Evolutionary conservation across 2,888 invertebrate genomes (phyloP).

Genomic region (Macrosiphum euphorbiae): DNA sequence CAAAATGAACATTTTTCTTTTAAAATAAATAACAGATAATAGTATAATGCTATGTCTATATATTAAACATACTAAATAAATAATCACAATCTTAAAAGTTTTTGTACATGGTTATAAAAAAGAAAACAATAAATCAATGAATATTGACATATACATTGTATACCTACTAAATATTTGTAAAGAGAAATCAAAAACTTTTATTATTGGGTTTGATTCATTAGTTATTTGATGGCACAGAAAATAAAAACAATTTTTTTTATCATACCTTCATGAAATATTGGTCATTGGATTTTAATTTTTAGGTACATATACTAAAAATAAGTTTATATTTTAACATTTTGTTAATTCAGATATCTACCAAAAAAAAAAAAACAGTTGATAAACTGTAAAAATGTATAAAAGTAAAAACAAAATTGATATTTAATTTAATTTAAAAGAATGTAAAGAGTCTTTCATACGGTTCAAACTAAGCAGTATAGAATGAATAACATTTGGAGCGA

Average conservation of each 20-base stretch:
- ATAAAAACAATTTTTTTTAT: neutral
- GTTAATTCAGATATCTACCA: neutral
- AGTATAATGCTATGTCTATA: no score
- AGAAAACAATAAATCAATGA: neutral
- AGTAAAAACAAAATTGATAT: neutral
- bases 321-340: neutral
- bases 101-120: no score
- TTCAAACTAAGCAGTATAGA: conserved; percentile 11
- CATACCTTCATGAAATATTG: neutral
- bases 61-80: no score
- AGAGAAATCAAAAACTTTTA: neutral
- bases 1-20: neutral
- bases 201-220: neutral
- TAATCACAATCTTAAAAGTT: no score
- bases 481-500: neutral
- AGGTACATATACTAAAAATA: neutral
- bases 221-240: neutral
- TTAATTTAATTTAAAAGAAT: conserved; percentile 34
- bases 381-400: neutral
- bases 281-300: neutral
- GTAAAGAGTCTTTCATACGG: conserved; percentile 14
- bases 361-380: neutral
- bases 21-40: no score
- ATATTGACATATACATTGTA: no score
- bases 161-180: neutral